A percentile compares a stretch with the other conserved stretches of the same genome.
Evolutionary conservation across 35 echinoderm and acorn worm genomes (phyloP).

Genomic region (Anneissia japonica): DNA sequence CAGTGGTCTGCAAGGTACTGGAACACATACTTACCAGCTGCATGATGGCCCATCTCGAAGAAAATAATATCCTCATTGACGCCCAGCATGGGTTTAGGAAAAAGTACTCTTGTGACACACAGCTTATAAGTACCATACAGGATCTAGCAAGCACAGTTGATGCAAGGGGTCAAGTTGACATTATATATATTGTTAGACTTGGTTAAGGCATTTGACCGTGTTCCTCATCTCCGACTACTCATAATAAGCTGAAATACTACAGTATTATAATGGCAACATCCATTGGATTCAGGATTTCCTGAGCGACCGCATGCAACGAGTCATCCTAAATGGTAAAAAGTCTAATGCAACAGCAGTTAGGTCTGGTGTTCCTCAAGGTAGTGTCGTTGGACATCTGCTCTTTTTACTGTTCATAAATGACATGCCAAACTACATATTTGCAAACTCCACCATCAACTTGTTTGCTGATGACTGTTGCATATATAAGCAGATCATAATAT

Average conservation of each 20-base stretch:
- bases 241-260: neutral
- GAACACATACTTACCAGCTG: conserved; percentile 39
- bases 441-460: neutral
- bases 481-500: neutral
- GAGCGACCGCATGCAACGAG: neutral
- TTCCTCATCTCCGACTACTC: conserved; percentile 13
- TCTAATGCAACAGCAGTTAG: too few species aligned
- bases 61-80: conserved; percentile 27
- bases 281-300: too few species aligned
- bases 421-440: conserved; percentile 4
- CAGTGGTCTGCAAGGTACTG: conserved; percentile 37
- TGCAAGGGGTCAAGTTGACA: neutral
- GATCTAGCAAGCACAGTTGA: neutral
- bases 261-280: too few species aligned
- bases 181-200: conserved; percentile 31
- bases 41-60: conserved; percentile 32
- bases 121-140: neutral
- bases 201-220: conserved; percentile 32
- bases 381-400: neutral
- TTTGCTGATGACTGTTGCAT: conserved; percentile 36
- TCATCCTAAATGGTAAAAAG: neutral
- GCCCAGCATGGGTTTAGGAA: conserved; percentile 43
- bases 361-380: neutral
- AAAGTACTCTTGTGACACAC: conserved; percentile 32
- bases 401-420: neutral